These are phyloP conservation scores for Anarhynchus alexandrinus DNA, from an alignment of 2,113 vertebrate species.

Conservation along the genomic window DNA sequence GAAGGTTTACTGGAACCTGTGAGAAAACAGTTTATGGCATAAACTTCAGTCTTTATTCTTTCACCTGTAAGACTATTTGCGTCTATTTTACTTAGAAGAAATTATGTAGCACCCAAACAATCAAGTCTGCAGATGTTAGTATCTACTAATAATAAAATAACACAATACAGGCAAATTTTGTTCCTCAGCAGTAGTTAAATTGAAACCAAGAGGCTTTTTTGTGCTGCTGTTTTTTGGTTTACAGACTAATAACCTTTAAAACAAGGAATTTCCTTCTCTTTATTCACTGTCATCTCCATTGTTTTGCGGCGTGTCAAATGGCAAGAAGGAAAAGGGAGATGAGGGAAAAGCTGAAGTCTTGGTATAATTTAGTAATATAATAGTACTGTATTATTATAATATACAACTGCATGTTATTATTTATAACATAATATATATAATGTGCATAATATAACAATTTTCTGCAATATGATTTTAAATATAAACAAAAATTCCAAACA, in stretches of 20 bases:
- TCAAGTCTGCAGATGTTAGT: not conserved
- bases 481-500: not conserved
- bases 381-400: not conserved
- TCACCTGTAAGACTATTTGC: not conserved
- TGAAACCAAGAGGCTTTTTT: not conserved
- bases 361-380: not conserved
- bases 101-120: not conserved
- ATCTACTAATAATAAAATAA: not conserved
- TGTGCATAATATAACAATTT: not conserved
- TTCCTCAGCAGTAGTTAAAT: slow-evolving; percentile 13
- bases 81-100: not conserved
- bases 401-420: not conserved
- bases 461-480: not conserved
- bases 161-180: not conserved
- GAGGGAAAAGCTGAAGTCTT: not conserved
- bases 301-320: not conserved
- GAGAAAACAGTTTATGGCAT: slow-evolving; percentile 58
- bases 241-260: slow-evolving; percentile 26
- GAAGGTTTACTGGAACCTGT: slow-evolving; percentile 93
- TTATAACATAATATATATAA: not conserved
- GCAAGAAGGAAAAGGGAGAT: not conserved
- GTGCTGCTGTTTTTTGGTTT: not conserved
- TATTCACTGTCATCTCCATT: not conserved
- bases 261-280: not conserved
- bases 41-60: slow-evolving; percentile 17